These are phyloP conservation scores for Drosophila prolongata DNA, from an alignment of 2,888 invertebrate species.

Conservation along the genomic window DNA sequence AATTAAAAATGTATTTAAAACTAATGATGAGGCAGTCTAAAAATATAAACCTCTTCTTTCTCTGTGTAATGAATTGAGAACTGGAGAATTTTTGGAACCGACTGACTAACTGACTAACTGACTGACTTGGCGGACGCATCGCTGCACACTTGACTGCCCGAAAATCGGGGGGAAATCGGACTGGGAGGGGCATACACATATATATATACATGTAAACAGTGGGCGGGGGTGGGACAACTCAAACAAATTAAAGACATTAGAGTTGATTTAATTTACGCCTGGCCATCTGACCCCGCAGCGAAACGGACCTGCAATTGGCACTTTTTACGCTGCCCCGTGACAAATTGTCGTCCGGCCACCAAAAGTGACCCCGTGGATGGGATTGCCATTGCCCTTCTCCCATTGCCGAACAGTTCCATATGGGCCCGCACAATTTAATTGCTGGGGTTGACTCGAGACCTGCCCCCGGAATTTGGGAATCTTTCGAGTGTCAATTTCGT, in stretches of 20 bases:
- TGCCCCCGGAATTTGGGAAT: constrained; percentile 40
- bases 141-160: constrained; percentile 53
- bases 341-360: constrained; percentile 67
- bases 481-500: constrained; percentile 79
- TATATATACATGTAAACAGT: not conserved
- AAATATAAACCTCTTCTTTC: not conserved
- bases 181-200: not conserved
- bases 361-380: constrained; percentile 21
- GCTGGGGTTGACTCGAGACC: constrained; percentile 55
- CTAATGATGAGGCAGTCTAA: too few relatives aligned
- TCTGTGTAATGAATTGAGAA: not conserved
- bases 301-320: constrained; percentile 69
- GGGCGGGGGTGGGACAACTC: constrained; percentile 45
- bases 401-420: constrained; percentile 47
- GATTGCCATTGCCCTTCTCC: not conserved
- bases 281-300: constrained; percentile 66
- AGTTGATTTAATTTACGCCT: constrained; percentile 76
- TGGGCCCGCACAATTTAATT: constrained; percentile 65
- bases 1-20: too few relatives aligned
- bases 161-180: constrained; percentile 1
- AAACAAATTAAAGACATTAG: constrained; percentile 79
- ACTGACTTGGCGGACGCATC: constrained; percentile 43
- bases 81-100: constrained; percentile 9
- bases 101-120: constrained; percentile 35
- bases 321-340: constrained; percentile 73